Percentiles rank a stretch among this genome's conserved stretches.
phyloP scores from a whole-genome alignment of 2,888 invertebrate genomes.

The Leucoptera coffeella region DNA sequence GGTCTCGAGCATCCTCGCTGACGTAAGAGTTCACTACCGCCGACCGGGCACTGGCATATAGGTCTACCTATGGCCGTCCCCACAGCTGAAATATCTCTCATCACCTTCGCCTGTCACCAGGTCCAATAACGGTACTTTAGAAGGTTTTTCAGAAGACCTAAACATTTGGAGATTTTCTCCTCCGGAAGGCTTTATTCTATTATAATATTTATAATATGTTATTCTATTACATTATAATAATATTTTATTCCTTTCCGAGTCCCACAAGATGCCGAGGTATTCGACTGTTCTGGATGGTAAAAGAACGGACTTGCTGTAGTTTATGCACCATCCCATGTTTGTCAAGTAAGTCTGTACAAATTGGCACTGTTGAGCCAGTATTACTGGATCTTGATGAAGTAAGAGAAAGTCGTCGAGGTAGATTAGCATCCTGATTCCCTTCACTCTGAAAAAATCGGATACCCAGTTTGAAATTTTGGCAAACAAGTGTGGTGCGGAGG shows the following conservation, averaged over 20 bases:
- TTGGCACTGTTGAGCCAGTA: background rate
- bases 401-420: constrained; percentile 9
- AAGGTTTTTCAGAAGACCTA: background rate
- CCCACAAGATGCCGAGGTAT: constrained; percentile 2
- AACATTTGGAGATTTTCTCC: background rate
- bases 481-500: constrained; percentile 4
- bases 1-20: constrained; percentile 3
- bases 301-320: background rate
- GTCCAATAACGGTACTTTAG: background rate
- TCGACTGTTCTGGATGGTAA: constrained; percentile 1
- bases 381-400: constrained; percentile 1
- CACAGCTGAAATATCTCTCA: constrained; percentile 3
- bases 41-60: constrained; percentile 4
- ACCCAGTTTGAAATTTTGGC: constrained; percentile 8
- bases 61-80: constrained; percentile 5
- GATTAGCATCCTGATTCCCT: constrained; percentile 8
- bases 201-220: too few relatives aligned
- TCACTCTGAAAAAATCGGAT: constrained; percentile 5
- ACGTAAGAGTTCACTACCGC: constrained; percentile 4
- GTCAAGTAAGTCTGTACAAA: background rate
- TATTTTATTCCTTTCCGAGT: background rate
- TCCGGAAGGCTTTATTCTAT: background rate
- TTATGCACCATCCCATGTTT: constrained; percentile 1
- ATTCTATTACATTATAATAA: too few relatives aligned
- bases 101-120: background rate